phyloP scores from a whole-genome alignment of 2,113 vertebrate species.

The Connochaetes taurinus region DNA sequence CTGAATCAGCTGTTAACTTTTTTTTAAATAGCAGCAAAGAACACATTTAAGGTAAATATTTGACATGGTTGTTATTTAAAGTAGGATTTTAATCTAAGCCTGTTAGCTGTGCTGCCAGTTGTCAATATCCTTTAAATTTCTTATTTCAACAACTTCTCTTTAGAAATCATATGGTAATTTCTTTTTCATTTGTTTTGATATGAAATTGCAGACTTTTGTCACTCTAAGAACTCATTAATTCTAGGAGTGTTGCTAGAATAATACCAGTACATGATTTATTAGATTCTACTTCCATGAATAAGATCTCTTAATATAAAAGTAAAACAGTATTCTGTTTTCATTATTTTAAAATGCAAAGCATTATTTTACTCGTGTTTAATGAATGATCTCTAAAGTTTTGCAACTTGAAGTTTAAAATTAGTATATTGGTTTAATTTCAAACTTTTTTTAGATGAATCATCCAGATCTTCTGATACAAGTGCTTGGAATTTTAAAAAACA shows the following conservation, averaged over 20 bases:
- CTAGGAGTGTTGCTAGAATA: neutral
- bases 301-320: conserved; percentile 18
- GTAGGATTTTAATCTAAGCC: neutral
- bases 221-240: conserved; percentile 14
- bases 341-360: conserved; percentile 35
- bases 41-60: neutral
- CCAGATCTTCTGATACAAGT: conserved; percentile 97
- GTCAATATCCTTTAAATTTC: neutral
- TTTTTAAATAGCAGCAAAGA: neutral
- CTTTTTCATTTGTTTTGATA: neutral
- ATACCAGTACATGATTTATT: neutral
- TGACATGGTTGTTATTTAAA: neutral
- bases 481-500: conserved; percentile 95
- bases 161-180: neutral
- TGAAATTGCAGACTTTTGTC: conserved; percentile 15
- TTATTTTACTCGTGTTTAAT: conserved; percentile 29
- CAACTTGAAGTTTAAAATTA: conserved; percentile 18
- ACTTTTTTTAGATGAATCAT: conserved; percentile 91
- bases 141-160: conserved; percentile 3
- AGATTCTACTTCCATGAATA: neutral
- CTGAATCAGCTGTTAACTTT: neutral
- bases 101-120: neutral
- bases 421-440: conserved; percentile 53
- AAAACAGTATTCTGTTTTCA: conserved; percentile 5
- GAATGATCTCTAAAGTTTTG: conserved; percentile 12